Evolutionary conservation across 2,797 vertebrate species (phyloP).

Genomic region (Acrocephalus scirpaceus): DNA sequence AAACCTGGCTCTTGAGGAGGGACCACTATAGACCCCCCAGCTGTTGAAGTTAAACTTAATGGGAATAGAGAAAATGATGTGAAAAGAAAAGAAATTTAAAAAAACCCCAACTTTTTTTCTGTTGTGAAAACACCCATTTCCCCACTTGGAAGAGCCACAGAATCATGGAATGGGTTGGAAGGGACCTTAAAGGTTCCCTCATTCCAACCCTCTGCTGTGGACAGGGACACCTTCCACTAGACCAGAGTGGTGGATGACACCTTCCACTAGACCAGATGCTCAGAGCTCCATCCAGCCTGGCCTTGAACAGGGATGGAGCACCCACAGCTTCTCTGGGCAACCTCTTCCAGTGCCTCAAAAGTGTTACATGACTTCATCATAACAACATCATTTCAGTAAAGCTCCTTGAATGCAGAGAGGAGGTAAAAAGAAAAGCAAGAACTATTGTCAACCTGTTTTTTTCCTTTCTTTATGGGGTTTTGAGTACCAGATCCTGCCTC

Average conservation of each 20-base stretch:
- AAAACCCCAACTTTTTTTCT: background rate
- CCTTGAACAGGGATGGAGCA: background rate
- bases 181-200: background rate
- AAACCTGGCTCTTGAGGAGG: background rate
- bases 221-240: background rate
- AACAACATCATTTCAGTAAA: background rate
- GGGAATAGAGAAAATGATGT: background rate
- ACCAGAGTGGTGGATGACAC: too few species aligned
- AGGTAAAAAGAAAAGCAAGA: background rate
- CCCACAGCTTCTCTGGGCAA: background rate
- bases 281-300: background rate
- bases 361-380: accelerated
- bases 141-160: background rate
- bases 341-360: background rate
- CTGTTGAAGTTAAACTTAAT: background rate
- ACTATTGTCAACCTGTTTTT: accelerated
- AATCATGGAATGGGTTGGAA: background rate
- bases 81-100: background rate
- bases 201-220: background rate
- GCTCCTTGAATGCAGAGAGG: background rate
- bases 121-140: background rate
- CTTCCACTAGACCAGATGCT: background rate
- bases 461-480: background rate
- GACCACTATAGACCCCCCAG: background rate
- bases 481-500: background rate